These are phyloP conservation scores for Dolomedes plantarius DNA, from an alignment of 2,888 invertebrate genomes.

Conservation along the genomic window DNA sequence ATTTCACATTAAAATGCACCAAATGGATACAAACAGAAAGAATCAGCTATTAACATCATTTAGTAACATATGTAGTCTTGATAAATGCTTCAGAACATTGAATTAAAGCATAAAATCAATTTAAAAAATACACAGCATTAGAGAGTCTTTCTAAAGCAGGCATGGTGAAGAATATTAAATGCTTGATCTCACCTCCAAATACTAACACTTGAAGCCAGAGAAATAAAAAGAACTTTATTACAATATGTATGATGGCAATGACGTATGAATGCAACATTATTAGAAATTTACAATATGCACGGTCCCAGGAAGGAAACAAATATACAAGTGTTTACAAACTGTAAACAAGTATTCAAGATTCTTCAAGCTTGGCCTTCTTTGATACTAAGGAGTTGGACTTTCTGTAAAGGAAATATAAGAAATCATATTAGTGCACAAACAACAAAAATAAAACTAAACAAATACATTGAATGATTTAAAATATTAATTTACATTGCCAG, in stretches of 20 bases:
- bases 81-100: too few species aligned
- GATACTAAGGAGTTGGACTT: constrained; percentile 18
- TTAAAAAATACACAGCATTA: too few species aligned
- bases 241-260: constrained; percentile 63
- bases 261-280: constrained; percentile 51
- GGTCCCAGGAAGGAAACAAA: constrained; percentile 62
- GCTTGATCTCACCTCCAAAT: constrained; percentile 25
- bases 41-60: too few species aligned
- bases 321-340: constrained; percentile 51
- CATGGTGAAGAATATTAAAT: neutral
- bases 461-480: too few species aligned
- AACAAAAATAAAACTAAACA: too few species aligned
- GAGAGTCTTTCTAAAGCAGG: too few species aligned
- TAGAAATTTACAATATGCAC: constrained; percentile 69
- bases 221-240: constrained; percentile 43
- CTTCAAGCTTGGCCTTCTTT: constrained; percentile 63
- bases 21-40: too few species aligned
- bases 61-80: too few species aligned
- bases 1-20: too few species aligned
- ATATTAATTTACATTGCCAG: too few species aligned
- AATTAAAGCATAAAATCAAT: too few species aligned
- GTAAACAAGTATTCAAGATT: constrained; percentile 40
- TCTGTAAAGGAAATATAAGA: neutral
- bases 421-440: too few species aligned
- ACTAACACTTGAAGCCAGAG: constrained; percentile 41